These are phyloP conservation scores for Tinea semifulvella DNA, from an alignment of 2,888 invertebrate species.

Conservation along the genomic window DNA sequence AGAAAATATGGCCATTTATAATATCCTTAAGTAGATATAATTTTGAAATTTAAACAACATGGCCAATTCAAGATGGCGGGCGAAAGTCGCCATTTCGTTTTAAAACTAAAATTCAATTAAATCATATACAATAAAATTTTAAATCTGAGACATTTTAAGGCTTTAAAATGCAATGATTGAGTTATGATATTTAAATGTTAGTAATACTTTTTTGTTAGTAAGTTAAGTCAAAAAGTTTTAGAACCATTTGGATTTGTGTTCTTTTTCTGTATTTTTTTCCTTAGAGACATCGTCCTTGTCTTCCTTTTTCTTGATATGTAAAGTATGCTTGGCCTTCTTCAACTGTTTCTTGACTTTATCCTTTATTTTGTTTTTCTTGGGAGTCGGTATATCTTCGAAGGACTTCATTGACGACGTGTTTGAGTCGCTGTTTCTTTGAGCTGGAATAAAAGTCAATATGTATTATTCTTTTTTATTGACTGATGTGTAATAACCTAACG, in stretches of 20 bases:
- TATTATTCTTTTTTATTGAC: too few relatives aligned
- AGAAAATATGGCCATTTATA: too few relatives aligned
- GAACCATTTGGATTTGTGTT: slow-evolving; percentile 36
- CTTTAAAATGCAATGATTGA: too few relatives aligned
- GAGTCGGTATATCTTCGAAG: slow-evolving; percentile 37
- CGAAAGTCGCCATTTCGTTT: slow-evolving; percentile 11
- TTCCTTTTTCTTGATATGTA: slow-evolving; percentile 48
- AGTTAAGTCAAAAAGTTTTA: too few relatives aligned
- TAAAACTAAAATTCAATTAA: slow-evolving; percentile 7
- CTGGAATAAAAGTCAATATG: too few relatives aligned
- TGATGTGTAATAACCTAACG: neutral
- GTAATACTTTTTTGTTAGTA: too few relatives aligned
- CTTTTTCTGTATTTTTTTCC: slow-evolving; percentile 28
- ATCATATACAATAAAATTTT: too few relatives aligned
- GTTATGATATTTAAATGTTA: too few relatives aligned
- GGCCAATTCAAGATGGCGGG: slow-evolving; percentile 7
- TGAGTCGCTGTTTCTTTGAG: slow-evolving; percentile 55
- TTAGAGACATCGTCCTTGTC: slow-evolving; percentile 35
- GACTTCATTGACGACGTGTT: slow-evolving; percentile 55
- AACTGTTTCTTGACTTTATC: slow-evolving; percentile 60
- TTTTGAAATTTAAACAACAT: slow-evolving; percentile 3
- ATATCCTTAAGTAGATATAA: too few relatives aligned
- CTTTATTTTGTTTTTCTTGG: slow-evolving; percentile 57
- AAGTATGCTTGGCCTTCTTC: slow-evolving; percentile 54
- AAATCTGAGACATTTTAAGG: too few relatives aligned